Conservation (phyloP, 2,888 invertebrate genomes). For the Drosophila austrosaltans region DNA sequence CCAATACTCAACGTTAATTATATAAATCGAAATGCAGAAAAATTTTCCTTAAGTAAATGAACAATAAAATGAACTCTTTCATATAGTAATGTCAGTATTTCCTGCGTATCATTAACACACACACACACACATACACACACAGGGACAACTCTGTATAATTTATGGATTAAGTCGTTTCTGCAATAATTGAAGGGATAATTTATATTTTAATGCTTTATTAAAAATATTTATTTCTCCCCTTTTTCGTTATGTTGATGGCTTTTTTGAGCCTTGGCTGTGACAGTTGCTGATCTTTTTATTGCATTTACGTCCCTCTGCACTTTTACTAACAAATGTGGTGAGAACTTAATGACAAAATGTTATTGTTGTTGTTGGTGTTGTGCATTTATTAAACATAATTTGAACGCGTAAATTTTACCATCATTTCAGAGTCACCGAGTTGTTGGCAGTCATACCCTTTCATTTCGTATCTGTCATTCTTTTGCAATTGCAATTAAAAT, state of each 20-base stretch:
- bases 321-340: constrained; percentile 50
- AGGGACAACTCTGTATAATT: constrained; percentile 7
- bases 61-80: background rate
- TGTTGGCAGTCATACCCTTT: background rate
- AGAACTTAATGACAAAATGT: constrained; percentile 68
- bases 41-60: background rate
- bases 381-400: constrained; percentile 78
- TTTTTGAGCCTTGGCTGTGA: constrained; percentile 46
- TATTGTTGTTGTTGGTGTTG: constrained; percentile 37
- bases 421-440: constrained; percentile 35
- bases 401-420: constrained; percentile 66
- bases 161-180: constrained; percentile 5
- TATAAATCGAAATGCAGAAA: too few relatives aligned
- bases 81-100: background rate
- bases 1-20: too few relatives aligned
- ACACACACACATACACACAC: background rate
- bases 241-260: constrained; percentile 34
- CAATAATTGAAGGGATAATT: constrained; percentile 43
- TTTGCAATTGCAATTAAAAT: constrained; percentile 68
- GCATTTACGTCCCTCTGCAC: constrained; percentile 34
- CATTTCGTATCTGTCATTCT: constrained; percentile 1
- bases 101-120: background rate
- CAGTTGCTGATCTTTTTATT: constrained; percentile 73
- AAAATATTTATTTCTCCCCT: constrained; percentile 55
- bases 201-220: constrained; percentile 60